Base-by-base conservation (phyloP, 2,113 vertebrate species). In the Elachura formosa region DNA sequence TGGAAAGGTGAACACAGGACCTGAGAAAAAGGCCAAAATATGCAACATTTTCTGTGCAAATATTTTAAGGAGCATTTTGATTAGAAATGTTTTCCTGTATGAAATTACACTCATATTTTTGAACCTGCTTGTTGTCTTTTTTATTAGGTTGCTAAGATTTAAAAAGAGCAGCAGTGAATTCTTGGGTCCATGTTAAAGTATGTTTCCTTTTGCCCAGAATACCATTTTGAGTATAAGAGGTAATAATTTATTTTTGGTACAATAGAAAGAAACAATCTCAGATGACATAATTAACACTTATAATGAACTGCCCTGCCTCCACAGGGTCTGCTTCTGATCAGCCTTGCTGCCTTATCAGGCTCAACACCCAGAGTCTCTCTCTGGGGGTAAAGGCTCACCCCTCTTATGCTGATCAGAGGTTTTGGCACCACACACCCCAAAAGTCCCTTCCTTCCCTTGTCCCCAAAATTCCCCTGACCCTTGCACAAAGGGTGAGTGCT, bases 381-480 rank as follows among this genome's bases (percentile, higher is more conserved):
- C 38, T 23, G 33, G 33, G 21, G 18, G 3, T 23, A 18, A 36
- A 38, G 9, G 26, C 19, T 43, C 45, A 43, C 10, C 7, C 36
- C 33, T 77, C 21, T 36, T 8, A 36, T 1, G 3, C 5, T 0
- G 0, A 6, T 67, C 52, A 33, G 26, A 76, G 26, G 45, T 67
- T 76, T 67, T 67, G 52, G 36, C 28, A 45, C 4, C 62, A 45
- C 33, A 45, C 18, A 13, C 5, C 33, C 38, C 38, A 52, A 45
- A 67, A 68, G 0, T 61, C 38, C 19, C 33, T 6, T 41, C 16
- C 5, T 45, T 8, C 33, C 26, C 54, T 28, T 11, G 23, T 12
- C n/a, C n/a, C n/a, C n/a, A n/a, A 66, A 41, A 66, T 71, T 43
- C 26, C 4, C 9, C 34, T 10, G 1, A 33, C 36, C 49, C 17